Evolutionary conservation across 1,140 invertebrate genomes (phyloP).

Genomic region (Mamestra configurata): DNA sequence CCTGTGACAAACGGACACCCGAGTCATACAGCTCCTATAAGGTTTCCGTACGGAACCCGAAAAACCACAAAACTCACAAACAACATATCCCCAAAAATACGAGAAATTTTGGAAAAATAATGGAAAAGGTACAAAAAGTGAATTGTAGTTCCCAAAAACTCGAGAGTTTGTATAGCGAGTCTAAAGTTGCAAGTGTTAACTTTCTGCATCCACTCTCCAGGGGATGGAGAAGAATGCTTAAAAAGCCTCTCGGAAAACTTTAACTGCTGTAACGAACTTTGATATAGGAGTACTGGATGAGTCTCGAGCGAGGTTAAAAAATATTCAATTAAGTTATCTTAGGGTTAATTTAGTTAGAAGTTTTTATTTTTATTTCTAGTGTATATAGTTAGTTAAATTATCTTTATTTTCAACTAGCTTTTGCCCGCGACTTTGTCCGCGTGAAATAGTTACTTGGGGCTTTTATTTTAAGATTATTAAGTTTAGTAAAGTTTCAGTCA

Average conservation of each 20-base stretch:
- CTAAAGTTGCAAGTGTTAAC: conserved; percentile 58
- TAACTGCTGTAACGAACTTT: conserved; percentile 48
- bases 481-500: no score
- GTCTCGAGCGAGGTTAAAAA: no score
- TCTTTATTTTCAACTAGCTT: no score
- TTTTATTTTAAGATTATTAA: no score
- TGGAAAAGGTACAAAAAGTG: conserved; percentile 21
- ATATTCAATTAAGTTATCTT: no score
- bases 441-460: no score
- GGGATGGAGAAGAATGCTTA: conserved; percentile 53
- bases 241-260: conserved; percentile 59
- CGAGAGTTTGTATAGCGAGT: conserved; percentile 7
- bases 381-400: no score
- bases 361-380: no score
- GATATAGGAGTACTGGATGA: neutral
- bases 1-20: no score
- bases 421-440: no score
- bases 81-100: neutral
- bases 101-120: no score
- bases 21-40: no score
- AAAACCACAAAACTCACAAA: neutral
- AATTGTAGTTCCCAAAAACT: conserved; percentile 37
- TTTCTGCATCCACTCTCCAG: conserved; percentile 48
- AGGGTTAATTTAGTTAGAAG: neutral
- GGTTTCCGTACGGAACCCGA: neutral